Evolutionary conservation across 2,888 invertebrate species (phyloP), one percentile per base, ranked within the genome.

Genomic region (Aplocera efformata): DNA sequence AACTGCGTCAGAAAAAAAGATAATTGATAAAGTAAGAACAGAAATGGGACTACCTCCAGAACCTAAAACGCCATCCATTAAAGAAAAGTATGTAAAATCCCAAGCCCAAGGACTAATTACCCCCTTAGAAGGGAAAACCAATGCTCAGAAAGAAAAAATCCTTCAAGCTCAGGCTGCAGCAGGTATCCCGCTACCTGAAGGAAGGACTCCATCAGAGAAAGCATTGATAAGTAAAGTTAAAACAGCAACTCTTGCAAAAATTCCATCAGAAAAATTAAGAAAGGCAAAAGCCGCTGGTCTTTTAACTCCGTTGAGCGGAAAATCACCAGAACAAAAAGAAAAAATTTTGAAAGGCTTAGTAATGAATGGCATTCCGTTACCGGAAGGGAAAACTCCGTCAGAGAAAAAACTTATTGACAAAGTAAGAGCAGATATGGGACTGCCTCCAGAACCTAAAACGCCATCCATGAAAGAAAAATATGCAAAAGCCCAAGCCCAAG

Each of bases 381-480:
- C 55, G 1, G 50, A 52, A 39, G 47, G 39, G 6, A 51, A 48
- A 24, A 52, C 56, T 1, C 6, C 48, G 3, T 57, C 54, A 0
- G 48, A 59, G 20, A 56, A 43, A 13, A 46, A 45, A 10, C 6
- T 58, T 4, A 22, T 42, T 5, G 22, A 48, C 1, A 45, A 54
- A 8, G 47, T 39, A 1, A 33, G 40, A 26, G 28, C 32, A 6
- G 61, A 65, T 3, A 5, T 61, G 22, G 62, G 62, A 10, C 35
- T 67, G 6, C 65, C 66, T 1, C 58, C 64, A 1, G 57, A 54
- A 47, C 67, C 70, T 1, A 60, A 60, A 46, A 54, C 61, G 9
- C 10, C 49, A n/a, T 28, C 53, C 0, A 44, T 47, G 9, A 60
- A 50, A 46, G 37, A 38, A 23, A 58, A 47, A 10, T 52, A 56